Conservation (phyloP, 2,113 vertebrate genomes). For the Dermatemys mawii region DNA sequence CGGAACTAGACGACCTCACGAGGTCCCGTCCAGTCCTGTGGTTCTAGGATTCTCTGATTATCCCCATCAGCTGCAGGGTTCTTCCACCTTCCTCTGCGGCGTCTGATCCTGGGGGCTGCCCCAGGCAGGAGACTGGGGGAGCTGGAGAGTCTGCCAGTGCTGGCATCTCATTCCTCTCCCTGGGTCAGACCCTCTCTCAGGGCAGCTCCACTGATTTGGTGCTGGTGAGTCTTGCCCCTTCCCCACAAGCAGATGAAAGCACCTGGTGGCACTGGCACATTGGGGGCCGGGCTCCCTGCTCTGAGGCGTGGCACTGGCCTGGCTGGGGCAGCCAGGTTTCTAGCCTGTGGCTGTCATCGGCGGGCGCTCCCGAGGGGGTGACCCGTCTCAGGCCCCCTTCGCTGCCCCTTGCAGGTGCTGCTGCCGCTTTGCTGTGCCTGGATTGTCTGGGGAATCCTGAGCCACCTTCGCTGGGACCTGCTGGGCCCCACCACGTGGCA, state of each 20-base stretch:
- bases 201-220: background rate
- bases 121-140: too few species aligned
- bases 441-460: slow-evolving; percentile 73
- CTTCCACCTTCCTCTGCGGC: background rate
- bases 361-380: background rate
- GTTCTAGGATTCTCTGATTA: background rate
- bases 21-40: too few species aligned
- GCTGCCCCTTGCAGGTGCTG: slow-evolving; percentile 76
- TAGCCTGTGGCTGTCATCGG: background rate
- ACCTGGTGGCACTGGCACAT: background rate
- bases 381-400: background rate
- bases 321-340: too few species aligned
- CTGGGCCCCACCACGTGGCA: background rate
- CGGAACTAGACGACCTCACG: too few species aligned
- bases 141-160: too few species aligned
- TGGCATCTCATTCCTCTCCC: too few species aligned
- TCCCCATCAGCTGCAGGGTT: background rate
- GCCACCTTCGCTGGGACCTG: slow-evolving; percentile 45
- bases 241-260: background rate
- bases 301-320: too few species aligned
- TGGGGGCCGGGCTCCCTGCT: too few species aligned
- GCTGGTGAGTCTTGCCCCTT: too few species aligned
- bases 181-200: background rate
- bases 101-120: background rate
- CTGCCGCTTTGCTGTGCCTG: slow-evolving; percentile 78